Evolutionary conservation across 2,888 invertebrate species (phyloP).

Genomic region (Torymus tubicola): DNA sequence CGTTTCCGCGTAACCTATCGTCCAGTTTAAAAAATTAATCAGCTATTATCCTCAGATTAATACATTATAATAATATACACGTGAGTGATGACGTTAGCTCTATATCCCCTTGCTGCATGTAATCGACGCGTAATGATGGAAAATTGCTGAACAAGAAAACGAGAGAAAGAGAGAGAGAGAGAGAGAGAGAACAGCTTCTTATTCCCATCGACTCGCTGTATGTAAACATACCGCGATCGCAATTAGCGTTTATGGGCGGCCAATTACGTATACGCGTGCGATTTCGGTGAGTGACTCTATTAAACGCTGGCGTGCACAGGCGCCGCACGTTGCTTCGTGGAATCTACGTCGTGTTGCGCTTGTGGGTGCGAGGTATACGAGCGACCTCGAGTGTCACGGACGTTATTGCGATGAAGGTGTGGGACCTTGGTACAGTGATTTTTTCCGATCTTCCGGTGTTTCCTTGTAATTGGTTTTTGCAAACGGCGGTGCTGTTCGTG

Average conservation of each 20-base stretch:
- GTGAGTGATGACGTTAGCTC: slow-evolving; percentile 11
- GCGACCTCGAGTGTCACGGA: too few relatives aligned
- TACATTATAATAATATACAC: slow-evolving; percentile 39
- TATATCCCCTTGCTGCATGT: slow-evolving; percentile 1
- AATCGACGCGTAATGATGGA: slow-evolving; percentile 40
- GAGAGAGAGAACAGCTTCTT: neutral
- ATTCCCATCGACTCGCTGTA: slow-evolving; percentile 19
- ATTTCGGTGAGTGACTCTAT: slow-evolving; percentile 23
- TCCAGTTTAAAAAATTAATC: slow-evolving; percentile 29
- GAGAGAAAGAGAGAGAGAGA: neutral
- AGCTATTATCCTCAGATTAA: slow-evolving; percentile 42
- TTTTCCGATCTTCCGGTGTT: too few relatives aligned
- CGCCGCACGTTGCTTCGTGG: slow-evolving; percentile 28
- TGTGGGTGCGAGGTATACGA: too few relatives aligned
- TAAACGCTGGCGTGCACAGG: neutral
- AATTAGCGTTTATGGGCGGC: slow-evolving; percentile 41
- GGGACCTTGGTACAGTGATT: too few relatives aligned
- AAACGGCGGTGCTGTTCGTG: too few relatives aligned
- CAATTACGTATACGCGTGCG: slow-evolving; percentile 30
- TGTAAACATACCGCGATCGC: slow-evolving; percentile 42
- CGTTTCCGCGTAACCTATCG: neutral
- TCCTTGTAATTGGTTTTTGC: too few relatives aligned
- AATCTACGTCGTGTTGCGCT: neutral
- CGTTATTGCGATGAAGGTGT: too few relatives aligned
- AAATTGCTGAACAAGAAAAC: slow-evolving; percentile 18